phyloP scores from a whole-genome alignment of 2,113 vertebrate species.

The Elephas maximus region DNA sequence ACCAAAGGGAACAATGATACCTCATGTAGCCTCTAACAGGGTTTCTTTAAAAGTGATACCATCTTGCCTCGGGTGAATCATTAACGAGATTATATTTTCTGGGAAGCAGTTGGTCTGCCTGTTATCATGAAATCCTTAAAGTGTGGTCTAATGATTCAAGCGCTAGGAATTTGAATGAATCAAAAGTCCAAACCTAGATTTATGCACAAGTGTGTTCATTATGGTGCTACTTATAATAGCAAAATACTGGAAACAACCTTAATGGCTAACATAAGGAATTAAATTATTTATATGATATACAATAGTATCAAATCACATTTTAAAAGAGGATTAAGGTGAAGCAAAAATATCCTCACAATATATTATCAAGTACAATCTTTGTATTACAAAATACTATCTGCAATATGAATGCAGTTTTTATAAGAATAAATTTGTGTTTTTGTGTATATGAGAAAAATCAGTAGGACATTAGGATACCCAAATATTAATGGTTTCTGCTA shows the following conservation, averaged over 20 bases:
- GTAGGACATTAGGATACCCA: not conserved
- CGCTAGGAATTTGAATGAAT: slow-evolving; percentile 36
- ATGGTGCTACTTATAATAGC: not conserved
- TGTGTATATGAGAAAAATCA: slow-evolving; percentile 3
- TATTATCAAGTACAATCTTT: not conserved
- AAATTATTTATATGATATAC: slow-evolving; percentile 21
- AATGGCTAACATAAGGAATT: slow-evolving; percentile 13
- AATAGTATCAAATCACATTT: slow-evolving; percentile 39
- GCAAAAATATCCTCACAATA: not conserved
- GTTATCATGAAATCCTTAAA: not conserved
- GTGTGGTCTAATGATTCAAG: not conserved
- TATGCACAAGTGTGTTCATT: not conserved
- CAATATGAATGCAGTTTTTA: not conserved
- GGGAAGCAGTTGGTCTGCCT: not conserved
- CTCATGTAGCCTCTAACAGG: slow-evolving; percentile 39
- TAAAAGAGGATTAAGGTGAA: not conserved
- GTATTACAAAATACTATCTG: slow-evolving; percentile 26
- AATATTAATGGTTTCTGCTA: not conserved
- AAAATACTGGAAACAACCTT: slow-evolving; percentile 22
- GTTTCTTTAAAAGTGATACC: not conserved
- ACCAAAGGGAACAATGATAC: not conserved
- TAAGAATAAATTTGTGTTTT: not conserved
- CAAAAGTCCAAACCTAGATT: slow-evolving; percentile 40
- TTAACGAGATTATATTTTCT: slow-evolving; percentile 45
- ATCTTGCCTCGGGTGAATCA: not conserved